Evolutionary conservation across 2,888 invertebrate species (phyloP), one percentile per base, ranked within the genome.

Genomic region (Hyppa rectilinea): DNA sequence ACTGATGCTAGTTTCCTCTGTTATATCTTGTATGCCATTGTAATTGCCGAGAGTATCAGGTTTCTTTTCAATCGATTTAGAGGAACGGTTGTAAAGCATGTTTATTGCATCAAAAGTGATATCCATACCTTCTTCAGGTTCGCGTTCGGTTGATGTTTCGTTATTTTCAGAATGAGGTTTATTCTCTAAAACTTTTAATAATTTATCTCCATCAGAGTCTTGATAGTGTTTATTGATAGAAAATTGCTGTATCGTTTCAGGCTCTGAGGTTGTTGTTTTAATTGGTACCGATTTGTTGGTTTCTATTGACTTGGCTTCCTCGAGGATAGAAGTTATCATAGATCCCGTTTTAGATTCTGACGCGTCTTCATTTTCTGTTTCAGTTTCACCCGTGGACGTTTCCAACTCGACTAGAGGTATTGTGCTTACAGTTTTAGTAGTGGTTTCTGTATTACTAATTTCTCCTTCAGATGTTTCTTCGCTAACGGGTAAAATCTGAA

Each of bases 51-150:
- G 31, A 14, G 79, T 80, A 61, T 84, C 78, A n/a, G 82, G 85
- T 69, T 85, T 74, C 9, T 86, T 86, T 66, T 88, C 88, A 56
- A 92, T 90, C n/a, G 93, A 91, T 85, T 94, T 94, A 12, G 95
- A 93, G 34, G 95, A 91, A 68, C 93, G 90, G 78, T 94, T 94
- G 70, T 88, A 92, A 67, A 92, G 88, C 87, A 89, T 91, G 69
- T 89, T 94, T 29, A 94, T 93, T 36, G 87, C 84, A 81, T 94
- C 93, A 80, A 95, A 94, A 52, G 94, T 94, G 36, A 94, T 90
- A 40, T 94, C 92, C 56, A 82, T 79, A 43, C 79, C 84, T 77
- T 92, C 92, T 72, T 91, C 90, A 47, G 83, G 70, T 70, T 71
- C 72, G 65, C 56, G 86, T 74, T 87, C 86, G 40, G 86, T 87